Evolutionary conservation across 1,140 invertebrate species (phyloP).

Genomic region (Aphaenogaster ashmeadi): DNA sequence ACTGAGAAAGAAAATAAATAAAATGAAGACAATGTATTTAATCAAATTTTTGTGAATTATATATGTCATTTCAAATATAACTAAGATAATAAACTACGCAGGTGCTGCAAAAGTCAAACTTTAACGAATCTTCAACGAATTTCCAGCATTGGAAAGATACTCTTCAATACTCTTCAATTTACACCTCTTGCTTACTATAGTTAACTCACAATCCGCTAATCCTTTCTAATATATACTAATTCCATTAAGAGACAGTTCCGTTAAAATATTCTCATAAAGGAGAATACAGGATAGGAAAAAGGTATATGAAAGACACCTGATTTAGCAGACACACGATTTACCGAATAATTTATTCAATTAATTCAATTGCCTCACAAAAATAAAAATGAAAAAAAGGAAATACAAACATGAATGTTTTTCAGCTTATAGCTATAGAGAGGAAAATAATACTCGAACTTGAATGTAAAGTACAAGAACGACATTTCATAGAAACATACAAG

Average conservation of each 20-base stretch:
- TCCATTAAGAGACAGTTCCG: neutral
- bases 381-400: neutral
- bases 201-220: neutral
- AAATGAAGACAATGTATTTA: neutral
- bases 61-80: neutral
- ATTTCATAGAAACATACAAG: slow-evolving; percentile 6
- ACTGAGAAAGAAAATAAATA: neutral
- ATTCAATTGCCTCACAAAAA: neutral
- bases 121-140: neutral
- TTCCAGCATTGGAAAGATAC: neutral
- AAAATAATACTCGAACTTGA: neutral
- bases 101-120: neutral
- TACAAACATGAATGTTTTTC: neutral
- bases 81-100: neutral
- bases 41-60: neutral
- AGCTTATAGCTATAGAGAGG: neutral
- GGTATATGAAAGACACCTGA: neutral
- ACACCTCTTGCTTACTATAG: neutral
- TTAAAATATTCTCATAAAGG: neutral
- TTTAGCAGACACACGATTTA: neutral
- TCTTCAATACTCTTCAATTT: neutral
- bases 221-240: neutral
- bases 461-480: neutral
- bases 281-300: slow-evolving; percentile 2
- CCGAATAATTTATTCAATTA: slow-evolving; percentile 22